Evolutionary conservation across 2,888 invertebrate genomes (phyloP), one percentile per base, ranked within the genome.

Genomic region (Epinotia demarniana): DNA sequence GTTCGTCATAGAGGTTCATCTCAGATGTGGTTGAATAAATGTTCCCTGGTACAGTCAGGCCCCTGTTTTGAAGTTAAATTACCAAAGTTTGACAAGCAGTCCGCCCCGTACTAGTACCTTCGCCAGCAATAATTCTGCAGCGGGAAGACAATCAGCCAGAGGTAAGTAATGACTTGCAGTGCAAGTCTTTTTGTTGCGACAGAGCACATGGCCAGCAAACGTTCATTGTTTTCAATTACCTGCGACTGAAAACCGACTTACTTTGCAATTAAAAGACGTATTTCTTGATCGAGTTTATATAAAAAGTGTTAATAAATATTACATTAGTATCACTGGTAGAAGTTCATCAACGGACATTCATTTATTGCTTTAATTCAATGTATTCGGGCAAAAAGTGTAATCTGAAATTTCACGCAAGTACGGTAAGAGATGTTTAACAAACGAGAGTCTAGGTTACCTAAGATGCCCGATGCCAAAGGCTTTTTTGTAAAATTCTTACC

Each of bases 51-150:
- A 89, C 89, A 89, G 86, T 85, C 89, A 85, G 89, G 83, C 90
- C 89, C 88, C 90, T 90, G 89, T 91, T 92, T 91, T 91, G 91
- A 92, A 93, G 92, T 93, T 93, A 92, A 93, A 93, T 93, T 93
- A 92, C 90, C 89, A 93, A 93, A 93, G 93, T 93, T 93, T 92
- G 92, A 93, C 92, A 92, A 89, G 91, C 89, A 90, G 90, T 89
- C 86, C 87, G 86, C 87, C 88, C 88, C 86, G 90, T 90, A 66
- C 70, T 70, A 70, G 64, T 71, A 55, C 71, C 92, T 91, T 90
- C 88, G 89, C 87, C 83, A 88, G 92, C 92, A 91, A 92, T 92
- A 91, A 92, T 91, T 90, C 87, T 89, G 88, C 89, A 89, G 83
- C 82, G 82, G 84, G 81, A 87, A 90, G 88, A 90, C 88, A 87